Conservation (phyloP, 1,140 invertebrate genomes). For the Caenorhabditis remanei region DNA sequence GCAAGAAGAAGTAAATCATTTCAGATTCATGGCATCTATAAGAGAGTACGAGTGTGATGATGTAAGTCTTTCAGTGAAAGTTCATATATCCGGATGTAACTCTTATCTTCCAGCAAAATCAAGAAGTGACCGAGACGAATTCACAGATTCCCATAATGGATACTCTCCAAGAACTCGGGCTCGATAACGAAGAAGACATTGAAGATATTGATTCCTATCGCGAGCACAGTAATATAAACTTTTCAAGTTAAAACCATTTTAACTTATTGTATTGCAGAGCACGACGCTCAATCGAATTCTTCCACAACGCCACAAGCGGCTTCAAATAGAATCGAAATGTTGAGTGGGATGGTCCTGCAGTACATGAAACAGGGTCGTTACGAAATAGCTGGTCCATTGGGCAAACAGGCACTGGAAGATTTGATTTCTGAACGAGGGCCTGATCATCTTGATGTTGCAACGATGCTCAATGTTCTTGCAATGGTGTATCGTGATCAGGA, state of each 20-base stretch:
- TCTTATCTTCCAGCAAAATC: constrained; percentile 4
- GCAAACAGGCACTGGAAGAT: constrained; percentile 98
- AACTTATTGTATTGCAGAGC: constrained; percentile 75
- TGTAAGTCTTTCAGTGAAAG: neutral
- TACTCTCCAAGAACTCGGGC: constrained; percentile 77
- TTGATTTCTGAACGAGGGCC: constrained; percentile 98
- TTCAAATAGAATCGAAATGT: constrained; percentile 80
- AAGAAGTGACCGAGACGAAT: neutral
- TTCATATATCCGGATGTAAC: neutral
- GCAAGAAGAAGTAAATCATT: constrained; percentile 96
- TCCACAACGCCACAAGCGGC: neutral
- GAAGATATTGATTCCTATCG: constrained; percentile 68
- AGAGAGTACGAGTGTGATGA: constrained; percentile 89
- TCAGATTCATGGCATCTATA: constrained; percentile 97
- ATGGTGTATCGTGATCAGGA: constrained; percentile 96
- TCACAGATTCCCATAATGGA: constrained; percentile 45
- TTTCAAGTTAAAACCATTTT: constrained; percentile 84
- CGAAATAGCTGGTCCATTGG: constrained; percentile 97
- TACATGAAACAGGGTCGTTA: constrained; percentile 97
- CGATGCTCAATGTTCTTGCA: constrained; percentile 98
- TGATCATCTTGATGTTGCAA: constrained; percentile 98
- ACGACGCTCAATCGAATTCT: neutral
- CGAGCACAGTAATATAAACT: constrained; percentile 77
- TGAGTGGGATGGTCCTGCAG: constrained; percentile 96
- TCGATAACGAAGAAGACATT: constrained; percentile 77